These are phyloP conservation scores for Ischnus inquisitorius DNA, from an alignment of 2,888 invertebrate genomes.

Conservation along the genomic window DNA sequence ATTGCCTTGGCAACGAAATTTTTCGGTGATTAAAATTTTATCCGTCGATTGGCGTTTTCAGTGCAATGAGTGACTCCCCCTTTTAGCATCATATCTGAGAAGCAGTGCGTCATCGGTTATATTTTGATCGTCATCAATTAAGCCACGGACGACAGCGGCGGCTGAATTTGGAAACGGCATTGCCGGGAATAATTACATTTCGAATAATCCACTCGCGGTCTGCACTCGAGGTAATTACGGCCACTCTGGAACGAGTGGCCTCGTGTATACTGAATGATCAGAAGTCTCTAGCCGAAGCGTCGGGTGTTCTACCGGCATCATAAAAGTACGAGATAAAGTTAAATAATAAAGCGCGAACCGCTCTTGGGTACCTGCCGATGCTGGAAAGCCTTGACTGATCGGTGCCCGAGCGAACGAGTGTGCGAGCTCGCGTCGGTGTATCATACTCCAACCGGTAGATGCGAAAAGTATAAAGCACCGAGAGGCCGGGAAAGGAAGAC, in stretches of 20 bases:
- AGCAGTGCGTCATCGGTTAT: not conserved
- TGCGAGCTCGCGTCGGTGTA: constrained; percentile 29
- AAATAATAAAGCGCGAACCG: constrained; percentile 78
- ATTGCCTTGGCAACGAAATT: not conserved
- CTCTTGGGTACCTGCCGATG: constrained; percentile 75
- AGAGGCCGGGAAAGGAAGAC: constrained; percentile 71
- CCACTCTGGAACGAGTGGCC: constrained; percentile 16
- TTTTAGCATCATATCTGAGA: not conserved
- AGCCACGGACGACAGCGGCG: not conserved
- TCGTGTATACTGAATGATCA: constrained; percentile 13
- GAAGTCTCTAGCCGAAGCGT: not conserved
- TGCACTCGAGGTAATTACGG: not conserved
- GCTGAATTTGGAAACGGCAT: not conserved
- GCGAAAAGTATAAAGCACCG: constrained; percentile 65
- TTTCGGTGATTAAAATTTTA: no score
- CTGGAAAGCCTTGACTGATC: constrained; percentile 75
- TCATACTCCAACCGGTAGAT: constrained; percentile 32
- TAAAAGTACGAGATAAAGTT: constrained; percentile 48
- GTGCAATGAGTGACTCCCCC: no score
- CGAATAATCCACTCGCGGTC: not conserved
- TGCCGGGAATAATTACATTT: not conserved
- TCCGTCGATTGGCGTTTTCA: no score
- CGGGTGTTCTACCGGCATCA: not conserved
- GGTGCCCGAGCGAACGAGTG: constrained; percentile 63
- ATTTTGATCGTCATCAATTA: not conserved